Percentiles rank a stretch among this genome's conserved stretches.
phyloP scores from a whole-genome alignment of 2,888 invertebrate species.

The Euzophera pinguis region DNA sequence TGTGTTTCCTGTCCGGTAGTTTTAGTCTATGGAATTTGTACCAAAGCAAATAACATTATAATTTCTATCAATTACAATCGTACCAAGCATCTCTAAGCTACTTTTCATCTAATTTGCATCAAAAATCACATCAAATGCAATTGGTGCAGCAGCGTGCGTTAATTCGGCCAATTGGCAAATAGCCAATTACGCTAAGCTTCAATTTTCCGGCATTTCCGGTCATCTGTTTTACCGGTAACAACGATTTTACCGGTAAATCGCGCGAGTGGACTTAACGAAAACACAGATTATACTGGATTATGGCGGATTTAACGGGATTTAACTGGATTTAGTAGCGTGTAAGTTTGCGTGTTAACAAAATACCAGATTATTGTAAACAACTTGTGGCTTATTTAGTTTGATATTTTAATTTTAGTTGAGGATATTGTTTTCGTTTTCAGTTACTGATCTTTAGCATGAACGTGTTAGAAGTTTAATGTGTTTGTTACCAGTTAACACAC shows the following conservation, averaged over 20 bases:
- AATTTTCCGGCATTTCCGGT: constrained; percentile 2
- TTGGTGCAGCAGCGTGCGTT: neutral
- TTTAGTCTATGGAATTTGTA: too few species aligned
- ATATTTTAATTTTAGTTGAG: neutral
- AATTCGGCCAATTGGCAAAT: constrained; percentile 11
- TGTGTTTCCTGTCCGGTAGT: too few species aligned
- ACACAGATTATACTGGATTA: constrained; percentile 13
- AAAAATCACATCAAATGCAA: neutral
- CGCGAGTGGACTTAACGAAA: constrained; percentile 12
- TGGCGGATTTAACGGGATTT: constrained; percentile 13
- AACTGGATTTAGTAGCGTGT: constrained; percentile 1
- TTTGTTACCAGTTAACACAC: too few species aligned
- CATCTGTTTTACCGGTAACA: constrained; percentile 10
- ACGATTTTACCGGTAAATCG: constrained; percentile 13
- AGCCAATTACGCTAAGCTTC: constrained; percentile 7
- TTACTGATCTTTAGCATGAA: too few species aligned
- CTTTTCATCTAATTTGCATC: neutral
- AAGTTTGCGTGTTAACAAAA: constrained; percentile 11
- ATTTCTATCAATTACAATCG: neutral
- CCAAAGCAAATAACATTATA: too few species aligned
- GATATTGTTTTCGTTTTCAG: too few species aligned
- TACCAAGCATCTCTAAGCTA: too few species aligned
- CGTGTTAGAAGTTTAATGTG: too few species aligned
- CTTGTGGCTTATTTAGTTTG: neutral
- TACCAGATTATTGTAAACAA: constrained; percentile 6